These are phyloP conservation scores for Molanna angustata DNA, from an alignment of 2,888 invertebrate species.

Conservation along the genomic window DNA sequence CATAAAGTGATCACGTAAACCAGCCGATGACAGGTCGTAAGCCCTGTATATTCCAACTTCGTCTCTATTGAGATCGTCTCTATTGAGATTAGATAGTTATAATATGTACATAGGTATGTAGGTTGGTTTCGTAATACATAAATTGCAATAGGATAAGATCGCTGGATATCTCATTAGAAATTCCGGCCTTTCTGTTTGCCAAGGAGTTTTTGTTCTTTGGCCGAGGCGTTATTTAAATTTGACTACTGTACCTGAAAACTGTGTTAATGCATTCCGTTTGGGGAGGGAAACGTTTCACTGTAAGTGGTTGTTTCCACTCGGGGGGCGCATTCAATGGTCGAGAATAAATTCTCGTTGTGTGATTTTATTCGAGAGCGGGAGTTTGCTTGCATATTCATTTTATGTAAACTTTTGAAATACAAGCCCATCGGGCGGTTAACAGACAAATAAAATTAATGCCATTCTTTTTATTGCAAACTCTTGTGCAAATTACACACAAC, in stretches of 20 bases:
- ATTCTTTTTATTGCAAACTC: neutral
- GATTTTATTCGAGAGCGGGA: neutral
- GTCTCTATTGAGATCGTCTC: no score
- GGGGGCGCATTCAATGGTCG: constrained; percentile 5
- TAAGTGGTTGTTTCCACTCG: constrained; percentile 15
- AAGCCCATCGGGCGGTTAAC: constrained; percentile 6
- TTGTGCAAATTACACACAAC: no score
- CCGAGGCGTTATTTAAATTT: constrained; percentile 22
- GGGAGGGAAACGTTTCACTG: constrained; percentile 11
- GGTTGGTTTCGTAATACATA: no score
- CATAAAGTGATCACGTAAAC: no score
- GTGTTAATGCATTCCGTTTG: constrained; percentile 22
- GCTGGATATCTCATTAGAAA: constrained; percentile 16
- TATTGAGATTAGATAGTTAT: no score
- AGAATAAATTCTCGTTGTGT: constrained; percentile 1
- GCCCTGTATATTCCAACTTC: no score
- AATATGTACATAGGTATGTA: no score
- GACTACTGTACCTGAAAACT: constrained; percentile 19
- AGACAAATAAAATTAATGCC: constrained; percentile 5
- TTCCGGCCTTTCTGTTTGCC: constrained; percentile 17
- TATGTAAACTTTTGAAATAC: constrained; percentile 7
- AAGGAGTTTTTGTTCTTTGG: constrained; percentile 20
- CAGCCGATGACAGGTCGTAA: no score
- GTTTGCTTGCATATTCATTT: constrained; percentile 7
- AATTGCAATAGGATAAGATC: constrained; percentile 16